Conservation (phyloP, 2,888 invertebrate genomes). For the Elgonia sp. region DNA sequence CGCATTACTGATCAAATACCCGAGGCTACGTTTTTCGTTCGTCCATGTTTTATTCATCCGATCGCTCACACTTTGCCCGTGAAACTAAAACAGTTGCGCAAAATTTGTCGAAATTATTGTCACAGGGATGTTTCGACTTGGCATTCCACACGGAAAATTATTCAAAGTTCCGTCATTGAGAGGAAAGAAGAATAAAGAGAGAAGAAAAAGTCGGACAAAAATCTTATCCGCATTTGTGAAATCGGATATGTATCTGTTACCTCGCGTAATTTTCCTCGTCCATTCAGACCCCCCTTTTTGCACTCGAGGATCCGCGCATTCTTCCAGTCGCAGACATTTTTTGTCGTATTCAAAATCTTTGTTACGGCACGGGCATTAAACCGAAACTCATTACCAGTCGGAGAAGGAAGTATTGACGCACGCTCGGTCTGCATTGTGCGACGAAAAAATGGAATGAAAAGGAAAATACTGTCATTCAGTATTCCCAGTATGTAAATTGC, state of each 20-base stretch:
- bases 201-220: conserved; percentile 1
- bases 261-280: conserved; percentile 42
- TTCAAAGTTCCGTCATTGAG: background rate
- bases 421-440: conserved; percentile 43
- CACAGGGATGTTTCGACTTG: background rate
- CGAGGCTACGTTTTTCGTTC: conserved; percentile 41
- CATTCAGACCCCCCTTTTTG: conserved; percentile 58
- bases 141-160: background rate
- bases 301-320: conserved; percentile 61
- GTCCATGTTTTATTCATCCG: conserved; percentile 46
- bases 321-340: conserved; percentile 65
- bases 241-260: conserved; percentile 64
- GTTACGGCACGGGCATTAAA: conserved; percentile 62
- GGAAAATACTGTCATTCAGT: conserved; percentile 41
- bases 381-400: conserved; percentile 72
- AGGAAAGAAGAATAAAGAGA: background rate
- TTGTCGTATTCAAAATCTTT: conserved; percentile 72
- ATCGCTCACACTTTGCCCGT: conserved; percentile 1
- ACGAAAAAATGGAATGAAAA: conserved; percentile 26
- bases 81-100: background rate
- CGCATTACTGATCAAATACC: conserved; percentile 50
- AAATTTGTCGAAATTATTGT: conserved; percentile 26
- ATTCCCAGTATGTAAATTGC: conserved; percentile 47
- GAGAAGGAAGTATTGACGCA: conserved; percentile 31
- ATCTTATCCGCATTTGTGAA: conserved; percentile 33